Evolutionary conservation across 2,113 vertebrate genomes (phyloP).

Genomic region (Myotis davidii): DNA sequence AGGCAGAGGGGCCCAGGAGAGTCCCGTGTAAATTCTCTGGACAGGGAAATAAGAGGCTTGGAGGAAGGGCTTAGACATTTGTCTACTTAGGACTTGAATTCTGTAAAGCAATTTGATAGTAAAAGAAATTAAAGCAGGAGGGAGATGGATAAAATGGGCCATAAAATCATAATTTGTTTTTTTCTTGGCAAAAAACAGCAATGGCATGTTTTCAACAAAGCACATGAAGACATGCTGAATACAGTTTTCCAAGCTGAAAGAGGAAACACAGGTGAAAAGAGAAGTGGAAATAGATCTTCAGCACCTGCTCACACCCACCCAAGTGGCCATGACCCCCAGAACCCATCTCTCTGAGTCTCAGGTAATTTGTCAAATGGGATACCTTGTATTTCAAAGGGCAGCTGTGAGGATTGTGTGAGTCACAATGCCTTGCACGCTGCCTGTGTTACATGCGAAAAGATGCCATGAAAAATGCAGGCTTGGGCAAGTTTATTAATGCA

Average conservation of each 20-base stretch:
- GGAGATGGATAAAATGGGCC: background rate
- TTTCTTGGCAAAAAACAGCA: background rate
- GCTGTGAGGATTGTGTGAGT: background rate
- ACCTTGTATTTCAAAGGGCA: background rate
- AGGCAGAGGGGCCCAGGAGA: background rate
- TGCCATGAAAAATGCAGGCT: background rate
- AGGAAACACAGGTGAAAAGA: background rate
- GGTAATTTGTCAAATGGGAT: background rate
- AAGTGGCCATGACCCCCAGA: background rate
- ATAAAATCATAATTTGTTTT: background rate
- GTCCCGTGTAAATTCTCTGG: background rate
- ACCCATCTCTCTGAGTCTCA: background rate
- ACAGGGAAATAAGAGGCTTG: background rate
- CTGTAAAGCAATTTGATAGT: background rate
- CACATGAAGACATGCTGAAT: background rate
- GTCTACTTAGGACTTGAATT: background rate
- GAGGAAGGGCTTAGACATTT: background rate
- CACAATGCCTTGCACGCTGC: background rate
- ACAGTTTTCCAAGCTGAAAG: background rate
- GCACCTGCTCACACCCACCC: background rate
- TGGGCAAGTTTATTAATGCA: background rate
- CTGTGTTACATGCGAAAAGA: background rate
- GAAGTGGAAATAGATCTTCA: background rate
- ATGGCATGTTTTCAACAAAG: background rate
- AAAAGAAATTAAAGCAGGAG: slow-evolving; percentile 2